phyloP scores from a whole-genome alignment of 2,888 invertebrate genomes.

The Chaitophorus viminalis region DNA sequence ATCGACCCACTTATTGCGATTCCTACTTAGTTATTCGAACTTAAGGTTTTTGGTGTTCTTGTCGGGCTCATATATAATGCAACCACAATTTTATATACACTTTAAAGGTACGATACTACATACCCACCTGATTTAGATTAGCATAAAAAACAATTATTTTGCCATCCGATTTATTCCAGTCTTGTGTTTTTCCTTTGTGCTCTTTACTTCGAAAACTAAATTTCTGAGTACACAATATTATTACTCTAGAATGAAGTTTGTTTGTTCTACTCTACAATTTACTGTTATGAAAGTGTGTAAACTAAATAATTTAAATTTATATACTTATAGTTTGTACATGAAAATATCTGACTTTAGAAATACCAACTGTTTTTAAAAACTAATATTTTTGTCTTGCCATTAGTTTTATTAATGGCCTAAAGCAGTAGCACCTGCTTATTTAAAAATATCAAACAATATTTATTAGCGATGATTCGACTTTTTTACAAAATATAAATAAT shows the following conservation, averaged over 20 bases:
- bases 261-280: neutral
- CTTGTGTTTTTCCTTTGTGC: no score
- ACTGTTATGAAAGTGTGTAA: neutral
- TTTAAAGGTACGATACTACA: no score
- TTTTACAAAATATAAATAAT: neutral
- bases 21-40: no score
- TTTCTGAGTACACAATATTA: neutral
- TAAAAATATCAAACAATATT: neutral
- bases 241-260: neutral
- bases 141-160: no score
- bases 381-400: constrained; percentile 8
- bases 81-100: neutral
- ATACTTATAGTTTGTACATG: neutral
- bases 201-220: neutral
- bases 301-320: constrained; percentile 21
- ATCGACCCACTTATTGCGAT: no score
- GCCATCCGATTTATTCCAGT: no score
- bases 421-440: neutral
- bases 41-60: no score
- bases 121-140: no score
- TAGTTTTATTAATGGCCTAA: constrained; percentile 8
- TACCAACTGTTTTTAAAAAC: constrained; percentile 5
- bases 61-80: neutral
- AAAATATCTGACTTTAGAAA: neutral
- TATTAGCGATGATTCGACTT: neutral